phyloP scores from a whole-genome alignment of 2,113 vertebrate species.

The Labeo catla region DNA sequence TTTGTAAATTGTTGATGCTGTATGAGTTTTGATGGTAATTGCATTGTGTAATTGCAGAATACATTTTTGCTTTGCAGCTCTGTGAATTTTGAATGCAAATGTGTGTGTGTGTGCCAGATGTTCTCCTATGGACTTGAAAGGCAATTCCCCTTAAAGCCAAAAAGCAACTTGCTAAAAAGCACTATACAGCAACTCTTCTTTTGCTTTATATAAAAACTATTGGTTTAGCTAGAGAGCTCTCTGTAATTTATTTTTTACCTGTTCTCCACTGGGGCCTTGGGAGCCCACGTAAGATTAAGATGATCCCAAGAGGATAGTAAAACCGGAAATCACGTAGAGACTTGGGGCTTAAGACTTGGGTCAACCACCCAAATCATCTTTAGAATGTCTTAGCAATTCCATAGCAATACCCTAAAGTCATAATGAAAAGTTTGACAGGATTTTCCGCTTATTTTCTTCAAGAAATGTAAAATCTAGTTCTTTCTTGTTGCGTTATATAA shows the following conservation, averaged over 20 bases:
- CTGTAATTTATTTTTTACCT: neutral
- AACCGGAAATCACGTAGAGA: neutral
- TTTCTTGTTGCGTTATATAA: neutral
- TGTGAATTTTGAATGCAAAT: neutral
- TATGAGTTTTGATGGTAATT: neutral
- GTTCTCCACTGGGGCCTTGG: neutral
- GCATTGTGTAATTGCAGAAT: neutral
- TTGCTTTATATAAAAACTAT: neutral
- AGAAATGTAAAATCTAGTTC: neutral
- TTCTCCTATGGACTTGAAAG: slow-evolving; percentile 4
- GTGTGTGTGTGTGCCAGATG: slow-evolving; percentile 4
- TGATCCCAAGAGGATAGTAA: neutral
- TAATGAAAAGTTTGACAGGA: too few relatives aligned
- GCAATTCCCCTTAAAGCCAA: neutral
- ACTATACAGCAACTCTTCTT: neutral
- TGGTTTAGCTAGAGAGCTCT: neutral
- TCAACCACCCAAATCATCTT: neutral
- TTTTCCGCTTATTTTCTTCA: neutral
- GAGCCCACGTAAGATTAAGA: neutral
- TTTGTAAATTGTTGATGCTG: neutral
- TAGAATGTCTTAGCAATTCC: neutral
- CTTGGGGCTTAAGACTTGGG: neutral
- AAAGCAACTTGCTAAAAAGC: neutral
- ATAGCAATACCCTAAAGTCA: neutral
- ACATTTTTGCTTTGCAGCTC: neutral